phyloP scores from a whole-genome alignment of 2,113 vertebrate genomes.

The Miniopterus natalensis region DNA sequence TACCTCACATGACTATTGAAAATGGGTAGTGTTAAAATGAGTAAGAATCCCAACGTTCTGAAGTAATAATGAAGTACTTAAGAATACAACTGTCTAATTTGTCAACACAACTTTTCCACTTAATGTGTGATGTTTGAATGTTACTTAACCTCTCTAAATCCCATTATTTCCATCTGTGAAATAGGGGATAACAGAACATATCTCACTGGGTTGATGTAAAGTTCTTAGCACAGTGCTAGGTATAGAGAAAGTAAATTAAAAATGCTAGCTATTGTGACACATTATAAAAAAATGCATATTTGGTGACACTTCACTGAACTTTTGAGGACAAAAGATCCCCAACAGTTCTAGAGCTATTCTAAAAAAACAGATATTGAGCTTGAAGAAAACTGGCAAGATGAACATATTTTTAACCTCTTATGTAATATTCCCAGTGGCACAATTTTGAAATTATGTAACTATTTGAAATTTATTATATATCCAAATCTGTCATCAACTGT shows the following conservation, averaged over 20 bases:
- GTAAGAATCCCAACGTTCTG: not conserved
- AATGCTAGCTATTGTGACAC: not conserved
- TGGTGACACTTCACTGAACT: not conserved
- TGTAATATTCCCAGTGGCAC: constrained; percentile 16
- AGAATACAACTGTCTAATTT: not conserved
- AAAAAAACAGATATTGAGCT: not conserved
- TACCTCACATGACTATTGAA: not conserved
- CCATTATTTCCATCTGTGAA: not conserved
- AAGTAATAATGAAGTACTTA: not conserved
- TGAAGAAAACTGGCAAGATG: constrained; percentile 42
- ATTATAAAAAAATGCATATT: not conserved
- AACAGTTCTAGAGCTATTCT: not conserved
- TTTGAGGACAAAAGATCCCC: constrained; percentile 10
- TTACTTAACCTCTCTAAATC: not conserved
- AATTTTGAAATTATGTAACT: constrained; percentile 63
- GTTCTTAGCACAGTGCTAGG: not conserved
- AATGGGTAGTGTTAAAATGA: not conserved
- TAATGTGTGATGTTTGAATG: not conserved
- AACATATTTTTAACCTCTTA: constrained; percentile 63
- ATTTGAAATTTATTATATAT: constrained; percentile 54
- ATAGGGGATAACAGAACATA: not conserved
- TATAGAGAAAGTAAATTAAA: not conserved
- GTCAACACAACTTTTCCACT: not conserved
- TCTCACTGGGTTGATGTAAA: not conserved
- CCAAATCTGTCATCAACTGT: constrained; percentile 44